Evolutionary conservation across 2,888 invertebrate genomes (phyloP).

Genomic region (Eristalis tenax): DNA sequence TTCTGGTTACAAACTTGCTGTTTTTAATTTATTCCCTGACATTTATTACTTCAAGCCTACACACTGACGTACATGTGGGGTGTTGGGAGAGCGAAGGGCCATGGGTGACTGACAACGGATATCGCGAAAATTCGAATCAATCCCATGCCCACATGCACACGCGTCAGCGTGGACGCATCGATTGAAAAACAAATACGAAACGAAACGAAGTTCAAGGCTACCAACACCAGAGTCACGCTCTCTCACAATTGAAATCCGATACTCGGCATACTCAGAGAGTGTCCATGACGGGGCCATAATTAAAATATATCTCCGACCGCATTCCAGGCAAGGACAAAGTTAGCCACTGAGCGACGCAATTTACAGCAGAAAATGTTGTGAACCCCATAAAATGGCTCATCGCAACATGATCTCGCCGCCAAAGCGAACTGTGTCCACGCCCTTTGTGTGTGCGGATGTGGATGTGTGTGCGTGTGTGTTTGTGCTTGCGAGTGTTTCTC

Average conservation of each 20-base stretch:
- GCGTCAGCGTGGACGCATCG: slow-evolving; percentile 8
- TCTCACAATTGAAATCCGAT: slow-evolving; percentile 26
- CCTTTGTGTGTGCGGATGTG: background rate
- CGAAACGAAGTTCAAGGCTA: slow-evolving; percentile 51
- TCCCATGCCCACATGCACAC: too few species aligned
- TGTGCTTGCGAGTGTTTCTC: slow-evolving; percentile 14
- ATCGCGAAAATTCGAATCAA: too few species aligned
- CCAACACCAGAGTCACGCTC: background rate
- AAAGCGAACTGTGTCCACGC: slow-evolving; percentile 22
- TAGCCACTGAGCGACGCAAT: slow-evolving; percentile 29
- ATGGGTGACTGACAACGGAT: too few species aligned
- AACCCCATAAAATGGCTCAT: slow-evolving; percentile 53
- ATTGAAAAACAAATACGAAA: slow-evolving; percentile 30
- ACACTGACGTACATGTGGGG: too few species aligned
- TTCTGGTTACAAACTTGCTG: too few species aligned
- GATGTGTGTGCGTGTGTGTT: background rate
- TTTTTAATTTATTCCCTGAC: too few species aligned
- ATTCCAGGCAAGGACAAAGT: background rate
- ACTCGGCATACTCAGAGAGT: slow-evolving; percentile 15
- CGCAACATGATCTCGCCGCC: slow-evolving; percentile 19
- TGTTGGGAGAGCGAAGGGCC: too few species aligned
- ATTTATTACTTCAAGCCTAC: too few species aligned
- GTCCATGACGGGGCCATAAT: slow-evolving; percentile 32
- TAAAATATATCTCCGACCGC: slow-evolving; percentile 27
- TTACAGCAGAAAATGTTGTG: slow-evolving; percentile 46